Evolutionary conservation across 2,113 vertebrate genomes (phyloP).

Genomic region (Eupsittula cactorum): DNA sequence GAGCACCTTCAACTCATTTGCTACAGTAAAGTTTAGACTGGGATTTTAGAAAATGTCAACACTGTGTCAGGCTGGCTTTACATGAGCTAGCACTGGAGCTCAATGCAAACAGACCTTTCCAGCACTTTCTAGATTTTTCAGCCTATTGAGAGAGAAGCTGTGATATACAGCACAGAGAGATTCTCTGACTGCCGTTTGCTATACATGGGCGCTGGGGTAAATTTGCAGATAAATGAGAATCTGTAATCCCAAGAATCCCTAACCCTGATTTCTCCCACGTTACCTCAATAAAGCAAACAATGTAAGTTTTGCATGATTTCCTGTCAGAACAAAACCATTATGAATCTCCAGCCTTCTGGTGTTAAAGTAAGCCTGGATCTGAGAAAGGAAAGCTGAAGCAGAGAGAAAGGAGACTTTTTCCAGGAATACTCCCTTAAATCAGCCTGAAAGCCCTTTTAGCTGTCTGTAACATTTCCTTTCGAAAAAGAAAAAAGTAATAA

Average conservation of each 20-base stretch:
- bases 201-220: rapidly evolving
- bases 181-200: not conserved
- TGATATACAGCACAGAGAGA: not conserved
- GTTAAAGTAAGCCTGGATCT: not conserved
- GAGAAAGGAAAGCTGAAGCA: not conserved
- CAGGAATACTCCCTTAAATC: not conserved
- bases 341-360: not conserved
- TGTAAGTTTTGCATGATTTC: not conserved
- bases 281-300: not conserved
- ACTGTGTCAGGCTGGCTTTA: not conserved
- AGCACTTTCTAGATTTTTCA: not conserved
- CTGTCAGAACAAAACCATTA: not conserved
- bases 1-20: not conserved
- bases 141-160: not conserved
- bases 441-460: not conserved
- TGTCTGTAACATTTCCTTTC: constrained; percentile 35
- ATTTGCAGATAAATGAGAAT: not conserved
- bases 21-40: not conserved
- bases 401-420: not conserved
- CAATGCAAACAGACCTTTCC: not conserved
- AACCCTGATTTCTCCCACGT: not conserved
- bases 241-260: not conserved
- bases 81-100: not conserved
- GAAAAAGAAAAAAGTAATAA: constrained; percentile 45
- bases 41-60: not conserved